Conservation (phyloP, 2,113 vertebrate species). For the Spizaetus ornatus region DNA sequence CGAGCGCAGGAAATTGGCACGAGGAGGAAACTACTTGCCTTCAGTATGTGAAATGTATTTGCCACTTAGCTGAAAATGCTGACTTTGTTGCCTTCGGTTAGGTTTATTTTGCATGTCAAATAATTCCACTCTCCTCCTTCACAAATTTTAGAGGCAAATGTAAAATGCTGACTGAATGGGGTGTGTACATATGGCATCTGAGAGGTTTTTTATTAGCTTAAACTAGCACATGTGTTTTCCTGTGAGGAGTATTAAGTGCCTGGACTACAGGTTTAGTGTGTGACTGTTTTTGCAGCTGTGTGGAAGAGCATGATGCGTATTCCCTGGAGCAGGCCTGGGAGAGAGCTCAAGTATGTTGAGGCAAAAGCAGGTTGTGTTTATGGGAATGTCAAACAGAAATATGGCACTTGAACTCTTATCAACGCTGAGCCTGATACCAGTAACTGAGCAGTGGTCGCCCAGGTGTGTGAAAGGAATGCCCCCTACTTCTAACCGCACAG, state of each 20-base stretch:
- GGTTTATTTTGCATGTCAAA: constrained; percentile 39
- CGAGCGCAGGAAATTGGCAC: background rate
- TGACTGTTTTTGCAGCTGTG: constrained; percentile 70
- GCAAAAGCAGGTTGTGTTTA: constrained; percentile 58
- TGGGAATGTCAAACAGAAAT: constrained; percentile 56
- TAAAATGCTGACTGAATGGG: constrained; percentile 41
- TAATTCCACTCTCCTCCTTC: background rate
- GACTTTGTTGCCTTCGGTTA: background rate
- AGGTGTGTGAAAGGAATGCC: background rate
- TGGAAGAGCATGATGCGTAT: constrained; percentile 57
- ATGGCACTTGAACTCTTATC: constrained; percentile 35
- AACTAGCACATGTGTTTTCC: constrained; percentile 53
- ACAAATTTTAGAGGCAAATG: constrained; percentile 32
- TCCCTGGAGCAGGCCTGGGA: constrained; percentile 50
- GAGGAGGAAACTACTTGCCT: background rate
- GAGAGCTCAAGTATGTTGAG: constrained; percentile 39
- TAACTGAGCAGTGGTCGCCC: background rate
- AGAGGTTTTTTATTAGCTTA: constrained; percentile 52
- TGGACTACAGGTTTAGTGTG: constrained; percentile 56
- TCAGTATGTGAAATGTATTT: background rate
- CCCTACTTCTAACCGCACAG: background rate
- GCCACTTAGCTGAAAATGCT: constrained; percentile 18
- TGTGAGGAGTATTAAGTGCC: constrained; percentile 66
- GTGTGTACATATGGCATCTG: constrained; percentile 22
- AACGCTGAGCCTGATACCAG: background rate